phyloP scores from a whole-genome alignment of 1,140 invertebrate genomes.

The Prorops nasuta region DNA sequence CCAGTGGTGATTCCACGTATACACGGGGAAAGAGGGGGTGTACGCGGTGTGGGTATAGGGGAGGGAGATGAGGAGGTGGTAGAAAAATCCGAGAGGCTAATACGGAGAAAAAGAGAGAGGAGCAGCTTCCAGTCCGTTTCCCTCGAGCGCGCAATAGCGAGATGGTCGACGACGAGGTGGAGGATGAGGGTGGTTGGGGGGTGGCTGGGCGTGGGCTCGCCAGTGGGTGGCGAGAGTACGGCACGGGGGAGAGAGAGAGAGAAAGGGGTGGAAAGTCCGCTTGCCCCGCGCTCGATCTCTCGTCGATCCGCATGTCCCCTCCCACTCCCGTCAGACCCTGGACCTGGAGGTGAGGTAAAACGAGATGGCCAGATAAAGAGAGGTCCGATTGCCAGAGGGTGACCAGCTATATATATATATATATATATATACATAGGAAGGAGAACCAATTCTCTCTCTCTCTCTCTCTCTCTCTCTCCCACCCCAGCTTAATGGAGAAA shows the following conservation, averaged over 20 bases:
- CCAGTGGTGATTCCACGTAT: neutral
- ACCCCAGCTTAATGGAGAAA: too few species aligned
- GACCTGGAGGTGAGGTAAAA: too few species aligned
- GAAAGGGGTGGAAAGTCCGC: constrained; percentile 16
- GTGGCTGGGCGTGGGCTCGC: constrained; percentile 16
- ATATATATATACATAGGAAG: too few species aligned
- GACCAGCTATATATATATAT: too few species aligned
- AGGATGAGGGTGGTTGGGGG: constrained; percentile 12
- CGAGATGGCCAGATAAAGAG: constrained; percentile 27
- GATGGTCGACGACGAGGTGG: constrained; percentile 22
- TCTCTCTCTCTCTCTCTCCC: too few species aligned
- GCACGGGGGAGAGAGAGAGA: constrained; percentile 24
- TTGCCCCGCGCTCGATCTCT: too few species aligned
- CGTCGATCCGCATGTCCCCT: too few species aligned
- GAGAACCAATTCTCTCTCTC: too few species aligned
- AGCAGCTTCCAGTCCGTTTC: constrained; percentile 34
- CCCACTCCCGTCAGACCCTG: too few species aligned
- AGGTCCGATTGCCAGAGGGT: constrained; percentile 11
- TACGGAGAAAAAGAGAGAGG: constrained; percentile 11
- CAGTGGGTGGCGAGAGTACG: too few species aligned
- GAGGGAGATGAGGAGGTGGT: constrained; percentile 18
- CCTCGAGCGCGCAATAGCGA: constrained; percentile 26
- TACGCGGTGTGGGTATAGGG: neutral
- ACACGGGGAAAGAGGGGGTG: neutral
- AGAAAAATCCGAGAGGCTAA: constrained; percentile 26